phyloP scores from a whole-genome alignment of 2,888 invertebrate species.

The Trichopoda pennipes region DNA sequence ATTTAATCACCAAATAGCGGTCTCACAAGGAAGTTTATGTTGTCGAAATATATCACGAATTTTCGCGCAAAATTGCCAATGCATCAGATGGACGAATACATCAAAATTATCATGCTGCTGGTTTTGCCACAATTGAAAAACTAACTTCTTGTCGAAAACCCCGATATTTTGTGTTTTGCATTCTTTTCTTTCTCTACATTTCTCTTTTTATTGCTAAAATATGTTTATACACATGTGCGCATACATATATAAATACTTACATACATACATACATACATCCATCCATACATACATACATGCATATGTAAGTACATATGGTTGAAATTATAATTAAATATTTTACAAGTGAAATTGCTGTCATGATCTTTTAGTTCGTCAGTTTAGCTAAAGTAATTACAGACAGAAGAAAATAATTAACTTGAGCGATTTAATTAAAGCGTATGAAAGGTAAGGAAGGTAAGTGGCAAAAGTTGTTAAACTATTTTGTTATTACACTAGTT shows the following conservation, averaged over 20 bases:
- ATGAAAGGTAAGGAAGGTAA: conserved; percentile 12
- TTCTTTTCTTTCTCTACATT: background rate
- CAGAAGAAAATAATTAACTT: conserved; percentile 42
- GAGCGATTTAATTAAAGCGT: conserved; percentile 26
- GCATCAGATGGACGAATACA: too few relatives aligned
- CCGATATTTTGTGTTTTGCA: background rate
- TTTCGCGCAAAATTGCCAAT: too few relatives aligned
- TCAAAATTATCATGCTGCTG: too few relatives aligned
- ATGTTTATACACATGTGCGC: background rate
- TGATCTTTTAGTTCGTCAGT: conserved; percentile 57
- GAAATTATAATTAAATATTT: background rate
- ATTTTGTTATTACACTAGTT: conserved; percentile 46
- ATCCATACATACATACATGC: background rate
- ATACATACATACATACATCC: background rate
- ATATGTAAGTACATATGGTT: background rate
- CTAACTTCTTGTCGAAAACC: background rate
- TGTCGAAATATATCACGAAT: too few relatives aligned
- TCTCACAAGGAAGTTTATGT: too few relatives aligned
- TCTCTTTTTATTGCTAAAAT: background rate
- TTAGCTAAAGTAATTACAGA: conserved; percentile 59
- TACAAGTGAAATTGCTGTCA: conserved; percentile 54
- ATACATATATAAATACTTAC: background rate
- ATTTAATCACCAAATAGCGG: too few relatives aligned
- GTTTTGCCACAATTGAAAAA: too few relatives aligned
- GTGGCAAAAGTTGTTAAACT: conserved; percentile 17